Evolutionary conservation across 2,888 invertebrate genomes (phyloP).

Genomic region (Graphium colonna): DNA sequence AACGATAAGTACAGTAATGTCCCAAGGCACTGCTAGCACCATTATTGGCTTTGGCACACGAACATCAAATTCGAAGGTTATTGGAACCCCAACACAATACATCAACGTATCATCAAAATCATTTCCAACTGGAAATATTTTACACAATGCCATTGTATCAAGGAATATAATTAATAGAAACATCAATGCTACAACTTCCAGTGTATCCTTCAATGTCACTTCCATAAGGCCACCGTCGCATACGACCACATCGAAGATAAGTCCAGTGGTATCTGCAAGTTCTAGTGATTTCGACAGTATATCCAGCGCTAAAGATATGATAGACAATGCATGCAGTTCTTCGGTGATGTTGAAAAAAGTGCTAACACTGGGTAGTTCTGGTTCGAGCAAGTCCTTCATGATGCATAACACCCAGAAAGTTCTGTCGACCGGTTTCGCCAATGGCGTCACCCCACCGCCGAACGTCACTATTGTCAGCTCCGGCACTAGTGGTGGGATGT

Average conservation of each 20-base stretch:
- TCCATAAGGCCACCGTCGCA: slow-evolving; percentile 56
- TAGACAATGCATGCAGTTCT: slow-evolving; percentile 73
- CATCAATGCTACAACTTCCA: slow-evolving; percentile 47
- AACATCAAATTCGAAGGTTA: slow-evolving; percentile 59
- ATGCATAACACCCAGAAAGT: slow-evolving; percentile 77
- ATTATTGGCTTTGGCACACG: slow-evolving; percentile 72
- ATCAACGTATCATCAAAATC: slow-evolving; percentile 72
- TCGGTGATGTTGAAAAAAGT: slow-evolving; percentile 77
- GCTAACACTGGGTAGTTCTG: slow-evolving; percentile 68
- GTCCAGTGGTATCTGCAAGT: slow-evolving; percentile 50
- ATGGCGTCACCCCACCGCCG: slow-evolving; percentile 65
- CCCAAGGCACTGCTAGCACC: slow-evolving; percentile 69
- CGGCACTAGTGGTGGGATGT: slow-evolving; percentile 52
- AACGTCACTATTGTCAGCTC: slow-evolving; percentile 75
- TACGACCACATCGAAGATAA: slow-evolving; percentile 60
- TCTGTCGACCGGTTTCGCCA: slow-evolving; percentile 68
- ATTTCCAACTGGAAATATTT: slow-evolving; percentile 73
- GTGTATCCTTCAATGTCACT: slow-evolving; percentile 62
- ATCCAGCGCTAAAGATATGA: slow-evolving; percentile 74
- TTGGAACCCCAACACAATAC: slow-evolving; percentile 64
- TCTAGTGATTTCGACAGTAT: slow-evolving; percentile 63
- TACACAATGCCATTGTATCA: slow-evolving; percentile 74
- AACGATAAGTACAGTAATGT: slow-evolving; percentile 71
- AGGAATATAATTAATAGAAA: slow-evolving; percentile 66
- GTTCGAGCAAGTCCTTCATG: slow-evolving; percentile 70